phyloP scores from a whole-genome alignment of 2,888 invertebrate genomes.

The Gymnosoma rotundatum region DNA sequence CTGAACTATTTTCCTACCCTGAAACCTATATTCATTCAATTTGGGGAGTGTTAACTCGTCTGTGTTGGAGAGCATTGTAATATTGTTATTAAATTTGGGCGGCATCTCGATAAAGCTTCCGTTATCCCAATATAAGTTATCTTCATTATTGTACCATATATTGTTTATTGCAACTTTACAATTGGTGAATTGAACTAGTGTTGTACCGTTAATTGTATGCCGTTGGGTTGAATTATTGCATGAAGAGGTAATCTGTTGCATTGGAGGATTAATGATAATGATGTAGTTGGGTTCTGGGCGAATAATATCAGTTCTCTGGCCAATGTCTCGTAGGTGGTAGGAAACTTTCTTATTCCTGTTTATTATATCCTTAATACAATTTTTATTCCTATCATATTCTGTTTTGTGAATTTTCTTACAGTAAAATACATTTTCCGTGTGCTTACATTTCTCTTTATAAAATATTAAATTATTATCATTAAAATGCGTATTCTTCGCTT shows the following conservation, averaged over 20 bases:
- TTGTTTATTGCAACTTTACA: conserved; percentile 40
- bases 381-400: conserved; percentile 32
- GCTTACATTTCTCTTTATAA: conserved; percentile 43
- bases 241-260: conserved; percentile 11
- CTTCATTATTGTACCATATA: conserved; percentile 35
- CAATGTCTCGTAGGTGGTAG: conserved; percentile 22
- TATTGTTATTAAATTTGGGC: conserved; percentile 16
- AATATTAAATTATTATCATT: conserved; percentile 22
- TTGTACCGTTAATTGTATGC: conserved; percentile 7
- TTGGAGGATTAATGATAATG: conserved; percentile 22
- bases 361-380: conserved; percentile 36
- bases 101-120: no score
- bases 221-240: conserved; percentile 30
- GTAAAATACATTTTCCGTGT: conserved; percentile 29
- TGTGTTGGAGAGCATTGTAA: conserved; percentile 18
- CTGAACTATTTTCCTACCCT: conserved; percentile 20
- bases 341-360: conserved; percentile 9
- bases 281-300: conserved; percentile 28
- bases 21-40: conserved; percentile 34
- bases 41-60: conserved; percentile 39
- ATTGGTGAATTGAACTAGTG: conserved; percentile 36
- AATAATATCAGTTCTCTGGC: conserved; percentile 34
- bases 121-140: not conserved
- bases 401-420: conserved; percentile 23
- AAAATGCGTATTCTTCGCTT: no score